phyloP scores from a whole-genome alignment of 2,888 invertebrate species.

The Oscheius myriophilus region DNA sequence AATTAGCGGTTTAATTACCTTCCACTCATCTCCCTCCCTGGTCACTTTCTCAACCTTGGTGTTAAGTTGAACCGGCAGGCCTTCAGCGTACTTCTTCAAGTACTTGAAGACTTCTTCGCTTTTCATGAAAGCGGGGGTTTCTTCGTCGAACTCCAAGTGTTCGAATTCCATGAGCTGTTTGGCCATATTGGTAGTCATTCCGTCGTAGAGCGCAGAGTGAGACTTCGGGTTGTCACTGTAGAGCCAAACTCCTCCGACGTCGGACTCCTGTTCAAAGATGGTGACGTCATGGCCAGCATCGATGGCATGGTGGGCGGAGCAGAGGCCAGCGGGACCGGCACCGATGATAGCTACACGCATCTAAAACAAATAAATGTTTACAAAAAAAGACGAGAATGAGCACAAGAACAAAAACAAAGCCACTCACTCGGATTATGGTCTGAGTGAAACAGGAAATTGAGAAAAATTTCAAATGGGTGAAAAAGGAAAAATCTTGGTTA shows the following conservation, averaged over 20 bases:
- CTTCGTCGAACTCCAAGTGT: slow-evolving; percentile 81
- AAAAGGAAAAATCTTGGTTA: too few relatives aligned
- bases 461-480: too few relatives aligned
- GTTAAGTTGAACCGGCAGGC: slow-evolving; percentile 40
- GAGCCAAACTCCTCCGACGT: slow-evolving; percentile 90
- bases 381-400: too few relatives aligned
- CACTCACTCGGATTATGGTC: too few relatives aligned
- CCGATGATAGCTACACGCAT: slow-evolving; percentile 80
- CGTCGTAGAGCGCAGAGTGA: slow-evolving; percentile 87
- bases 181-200: slow-evolving; percentile 81
- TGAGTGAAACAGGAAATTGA: too few relatives aligned
- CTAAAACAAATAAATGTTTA: too few relatives aligned
- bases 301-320: slow-evolving; percentile 49
- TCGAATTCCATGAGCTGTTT: slow-evolving; percentile 92
- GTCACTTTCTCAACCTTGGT: slow-evolving; percentile 46
- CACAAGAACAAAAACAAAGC: too few relatives aligned
- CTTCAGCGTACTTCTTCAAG: slow-evolving; percentile 48
- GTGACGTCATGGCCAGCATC: slow-evolving; percentile 50
- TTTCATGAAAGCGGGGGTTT: slow-evolving; percentile 77
- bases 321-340: slow-evolving; percentile 84
- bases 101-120: slow-evolving; percentile 74
- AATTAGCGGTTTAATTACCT: not conserved
- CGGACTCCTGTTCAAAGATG: slow-evolving; percentile 81
- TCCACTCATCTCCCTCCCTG: slow-evolving; percentile 1
- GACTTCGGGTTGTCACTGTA: slow-evolving; percentile 43